Evolutionary conservation across 2,113 vertebrate species (phyloP).

Genomic region (Ramphastos sulfuratus): DNA sequence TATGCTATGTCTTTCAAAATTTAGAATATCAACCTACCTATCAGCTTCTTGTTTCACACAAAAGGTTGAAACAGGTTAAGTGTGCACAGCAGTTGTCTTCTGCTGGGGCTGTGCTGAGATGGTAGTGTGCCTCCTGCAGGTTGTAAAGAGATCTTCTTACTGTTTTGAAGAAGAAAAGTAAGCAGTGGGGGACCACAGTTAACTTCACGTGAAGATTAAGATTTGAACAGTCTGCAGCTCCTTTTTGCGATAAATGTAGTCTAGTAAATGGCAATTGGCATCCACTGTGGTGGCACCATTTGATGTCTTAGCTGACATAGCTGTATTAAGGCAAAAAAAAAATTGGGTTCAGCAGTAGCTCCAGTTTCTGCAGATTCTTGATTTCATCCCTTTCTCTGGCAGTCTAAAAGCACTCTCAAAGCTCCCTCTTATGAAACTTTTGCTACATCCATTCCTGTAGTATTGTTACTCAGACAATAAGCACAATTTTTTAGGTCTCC

Average conservation of each 20-base stretch:
- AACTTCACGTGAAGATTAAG: background rate
- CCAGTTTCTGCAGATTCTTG: background rate
- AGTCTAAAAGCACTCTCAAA: background rate
- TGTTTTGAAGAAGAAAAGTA: background rate
- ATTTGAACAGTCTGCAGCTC: background rate
- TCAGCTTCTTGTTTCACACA: background rate
- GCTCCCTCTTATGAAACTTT: background rate
- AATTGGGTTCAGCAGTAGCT: background rate
- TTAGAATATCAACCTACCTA: background rate
- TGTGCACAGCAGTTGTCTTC: background rate
- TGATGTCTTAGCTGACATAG: background rate
- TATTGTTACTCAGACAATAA: background rate
- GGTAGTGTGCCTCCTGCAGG: background rate
- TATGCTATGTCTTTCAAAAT: background rate
- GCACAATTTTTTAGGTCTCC: background rate
- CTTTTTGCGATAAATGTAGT: background rate
- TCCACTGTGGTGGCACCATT: accelerated
- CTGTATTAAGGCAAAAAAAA: background rate
- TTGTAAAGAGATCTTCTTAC: background rate
- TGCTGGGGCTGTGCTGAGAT: background rate
- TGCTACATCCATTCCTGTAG: background rate
- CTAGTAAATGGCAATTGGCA: background rate
- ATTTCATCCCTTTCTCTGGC: background rate
- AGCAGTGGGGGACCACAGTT: background rate
- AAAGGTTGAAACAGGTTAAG: background rate